Evolutionary conservation across 2,113 vertebrate species (phyloP), one percentile per base, ranked within the genome.

Genomic region (Macquaria australasica): DNA sequence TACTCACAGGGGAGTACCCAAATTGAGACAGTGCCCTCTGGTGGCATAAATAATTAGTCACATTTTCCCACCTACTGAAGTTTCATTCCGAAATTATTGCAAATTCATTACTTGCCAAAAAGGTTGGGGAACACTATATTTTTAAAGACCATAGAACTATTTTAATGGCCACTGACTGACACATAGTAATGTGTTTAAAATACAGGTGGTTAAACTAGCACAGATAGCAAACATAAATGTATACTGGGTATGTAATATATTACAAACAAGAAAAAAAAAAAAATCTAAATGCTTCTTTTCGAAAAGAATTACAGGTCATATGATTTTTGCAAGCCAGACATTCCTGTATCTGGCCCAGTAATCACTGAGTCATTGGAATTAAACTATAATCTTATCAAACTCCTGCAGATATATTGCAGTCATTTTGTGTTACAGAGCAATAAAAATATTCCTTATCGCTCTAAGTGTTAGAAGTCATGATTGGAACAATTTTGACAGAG

Each of bases 371-470:
- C 48, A 66, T 39, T 73, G 83, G 45, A 62, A 67, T 79, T 79
- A 56, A 87, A 85, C 70, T 81, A 59, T 81, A 87, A 83, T 58
- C 43, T 28, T n/a, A 67, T 83, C 82, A 83, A 71, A 77, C 72
- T 75, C 73, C 73, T 28, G 58, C 67, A 71, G 82, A 73, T 83
- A 75, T 85, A 89, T 81, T 87, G 73, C 66, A 37, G 77, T 85
- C 82, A 77, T 85, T 89, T 81, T 43, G 53, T 82, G 77, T 79
- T 75, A 81, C 31, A 43, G 73, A 73, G 85, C 64, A 68, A 85
- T 89, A 91, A 50, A 76, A 74, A 55, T 37, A 51, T 20, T 67
- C 59, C 28, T 89, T 89, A 87, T 87, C 85, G 80, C 77, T 77
- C 73, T 88, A 87, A 87, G 81, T 75, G 73, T 78, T 79, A 56